Evolutionary conservation across 2,797 vertebrate genomes (phyloP), one percentile per base, ranked within the genome.

Genomic region (Acipenser ruthenus): DNA sequence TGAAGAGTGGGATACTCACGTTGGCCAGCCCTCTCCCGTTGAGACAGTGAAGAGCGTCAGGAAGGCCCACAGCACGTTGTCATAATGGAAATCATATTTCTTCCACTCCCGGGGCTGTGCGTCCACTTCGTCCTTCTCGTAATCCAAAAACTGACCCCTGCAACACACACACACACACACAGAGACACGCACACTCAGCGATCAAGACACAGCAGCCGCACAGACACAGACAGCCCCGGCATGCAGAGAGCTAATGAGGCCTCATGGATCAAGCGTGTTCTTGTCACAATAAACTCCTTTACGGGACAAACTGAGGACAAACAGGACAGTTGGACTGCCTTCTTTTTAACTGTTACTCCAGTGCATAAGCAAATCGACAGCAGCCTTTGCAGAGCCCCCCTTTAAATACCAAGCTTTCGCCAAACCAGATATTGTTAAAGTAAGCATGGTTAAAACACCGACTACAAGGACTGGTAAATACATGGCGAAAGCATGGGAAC

Each of bases 21-120:
- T 94, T 50, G 96, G 96, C 96, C 96, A 98, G 55, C 96, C 96
- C 76, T 99, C 96, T 12, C 96, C 96, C 0, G 96, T 99, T 68
- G 96, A 99, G 67, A 99, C 96, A 0, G 95, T 99, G 86, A 99
- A 99, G 49, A 99, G 91, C 0, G 96, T 98, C 69, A 99, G 86
- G 74, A 99, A 90, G 49, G 95, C 96, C 96, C 96, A 99, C 59
- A 97, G 91, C 65, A 98, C 95, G 0, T 99, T 98, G 88, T 99
- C 96, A 0, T 99, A 98, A 79, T 99, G 96, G 68, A 98, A 99
- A n/a, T 97, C 95, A 0, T 96, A 98, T 50, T 97, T 99, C 75
- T 85, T 95, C 96, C 96, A 99, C 72, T 94, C 88, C 67, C 95
- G 84, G 0, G 94, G 89, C 80, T 93, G 92, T 0, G 94, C 93